Conservation (phyloP, 2,113 vertebrate species). For the Typhlomys cinereus region DNA sequence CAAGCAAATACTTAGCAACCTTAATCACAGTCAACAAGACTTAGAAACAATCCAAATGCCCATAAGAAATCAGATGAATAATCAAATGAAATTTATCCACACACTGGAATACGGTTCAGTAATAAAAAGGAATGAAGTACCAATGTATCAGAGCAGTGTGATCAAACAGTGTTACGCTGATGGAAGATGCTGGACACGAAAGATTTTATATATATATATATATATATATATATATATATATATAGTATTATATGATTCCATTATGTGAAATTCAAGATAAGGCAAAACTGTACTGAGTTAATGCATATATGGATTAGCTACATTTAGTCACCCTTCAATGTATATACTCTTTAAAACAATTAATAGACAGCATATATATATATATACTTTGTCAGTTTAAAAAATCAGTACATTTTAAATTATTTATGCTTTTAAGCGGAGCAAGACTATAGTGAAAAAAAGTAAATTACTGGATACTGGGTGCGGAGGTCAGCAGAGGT, state of each 20-base stretch:
- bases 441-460: neutral
- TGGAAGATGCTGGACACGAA: too few species aligned
- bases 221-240: too few species aligned
- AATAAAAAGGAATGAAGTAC: neutral
- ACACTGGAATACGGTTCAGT: neutral
- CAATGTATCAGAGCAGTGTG: neutral
- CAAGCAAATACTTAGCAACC: neutral
- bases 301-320: neutral
- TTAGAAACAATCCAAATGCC: neutral
- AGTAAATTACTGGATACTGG: neutral
- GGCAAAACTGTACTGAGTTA: neutral
- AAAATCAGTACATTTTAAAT: neutral
- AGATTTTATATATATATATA: too few species aligned
- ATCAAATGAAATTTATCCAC: neutral
- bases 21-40: neutral
- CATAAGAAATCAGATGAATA: neutral
- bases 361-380: neutral
- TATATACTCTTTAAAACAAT: neutral
- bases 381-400: neutral
- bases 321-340: neutral
- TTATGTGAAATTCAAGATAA: slow-evolving; percentile 16
- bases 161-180: too few species aligned
- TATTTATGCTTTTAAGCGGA: neutral
- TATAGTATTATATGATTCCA: too few species aligned
- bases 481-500: neutral